These are phyloP conservation scores for Indri indri DNA, from an alignment of 2,113 vertebrate species.

Conservation along the genomic window DNA sequence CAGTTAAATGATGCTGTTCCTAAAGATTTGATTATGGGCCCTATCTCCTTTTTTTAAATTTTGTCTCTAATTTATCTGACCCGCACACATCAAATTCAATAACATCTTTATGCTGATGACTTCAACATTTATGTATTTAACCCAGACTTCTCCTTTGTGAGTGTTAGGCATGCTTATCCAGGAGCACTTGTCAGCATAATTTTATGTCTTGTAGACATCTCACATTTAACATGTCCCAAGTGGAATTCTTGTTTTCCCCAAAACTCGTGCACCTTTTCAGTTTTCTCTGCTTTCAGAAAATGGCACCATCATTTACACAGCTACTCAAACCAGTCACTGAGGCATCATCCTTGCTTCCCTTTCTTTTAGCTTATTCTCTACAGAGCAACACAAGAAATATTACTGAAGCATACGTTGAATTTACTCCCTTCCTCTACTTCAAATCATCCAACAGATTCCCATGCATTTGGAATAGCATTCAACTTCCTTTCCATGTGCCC, in stretches of 20 bases:
- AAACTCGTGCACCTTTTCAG: neutral
- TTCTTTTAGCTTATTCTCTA: neutral
- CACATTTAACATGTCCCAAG: neutral
- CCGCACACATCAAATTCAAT: neutral
- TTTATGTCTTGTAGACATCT: neutral
- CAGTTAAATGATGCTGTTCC: neutral
- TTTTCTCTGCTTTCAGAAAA: neutral
- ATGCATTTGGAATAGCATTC: neutral
- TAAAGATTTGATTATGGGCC: neutral
- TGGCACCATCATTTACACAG: neutral
- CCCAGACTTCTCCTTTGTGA: neutral
- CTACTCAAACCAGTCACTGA: neutral
- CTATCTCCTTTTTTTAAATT: neutral
- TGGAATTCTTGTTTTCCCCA: neutral
- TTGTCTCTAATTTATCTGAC: neutral
- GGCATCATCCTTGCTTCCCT: neutral
- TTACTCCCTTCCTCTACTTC: neutral
- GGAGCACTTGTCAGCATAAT: neutral
- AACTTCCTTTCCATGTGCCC: neutral
- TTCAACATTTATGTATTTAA: neutral
- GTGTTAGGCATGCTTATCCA: neutral
- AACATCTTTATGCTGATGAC: neutral
- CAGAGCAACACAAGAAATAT: neutral
- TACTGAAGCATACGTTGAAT: neutral
- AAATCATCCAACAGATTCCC: neutral